Conservation (phyloP, 1,140 invertebrate genomes). For the Drosophila sulfurigaster region DNA sequence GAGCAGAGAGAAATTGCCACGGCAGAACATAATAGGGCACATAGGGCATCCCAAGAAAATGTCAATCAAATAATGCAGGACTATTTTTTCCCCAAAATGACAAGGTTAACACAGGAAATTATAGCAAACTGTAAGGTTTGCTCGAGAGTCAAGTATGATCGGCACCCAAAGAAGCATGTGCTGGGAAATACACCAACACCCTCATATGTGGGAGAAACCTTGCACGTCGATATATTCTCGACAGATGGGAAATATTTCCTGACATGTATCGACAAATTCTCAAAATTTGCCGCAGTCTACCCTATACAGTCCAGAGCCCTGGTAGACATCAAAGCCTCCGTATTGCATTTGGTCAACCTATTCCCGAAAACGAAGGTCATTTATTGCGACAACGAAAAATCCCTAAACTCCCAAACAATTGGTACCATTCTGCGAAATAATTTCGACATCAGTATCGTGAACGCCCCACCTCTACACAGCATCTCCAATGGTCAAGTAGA, state of each 20-base stretch:
- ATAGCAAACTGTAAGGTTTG: slow-evolving; percentile 27
- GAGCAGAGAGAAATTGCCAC: too few species aligned
- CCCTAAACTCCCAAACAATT: too few species aligned
- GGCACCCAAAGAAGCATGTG: slow-evolving; percentile 37
- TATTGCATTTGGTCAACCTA: slow-evolving; percentile 19
- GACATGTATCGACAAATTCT: slow-evolving; percentile 38
- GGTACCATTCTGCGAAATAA: too few species aligned
- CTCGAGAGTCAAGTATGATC: slow-evolving; percentile 27
- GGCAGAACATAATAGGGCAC: too few species aligned
- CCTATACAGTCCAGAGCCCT: not conserved
- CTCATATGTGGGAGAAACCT: slow-evolving; percentile 21
- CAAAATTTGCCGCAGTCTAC: slow-evolving; percentile 37
- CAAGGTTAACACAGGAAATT: slow-evolving; percentile 32
- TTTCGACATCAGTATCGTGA: too few species aligned
- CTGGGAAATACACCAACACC: slow-evolving; percentile 46
- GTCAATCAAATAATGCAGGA: too few species aligned
- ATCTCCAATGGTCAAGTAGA: too few species aligned
- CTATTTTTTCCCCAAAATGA: too few species aligned
- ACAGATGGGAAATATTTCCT: slow-evolving; percentile 28
- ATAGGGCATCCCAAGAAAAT: too few species aligned
- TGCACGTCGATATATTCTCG: too few species aligned
- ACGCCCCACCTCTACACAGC: too few species aligned
- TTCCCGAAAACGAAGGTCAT: slow-evolving; percentile 30
- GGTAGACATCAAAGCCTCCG: too few species aligned
- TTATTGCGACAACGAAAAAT: not conserved